Conservation (phyloP, 2,888 invertebrate genomes). For the Clostera curtula region DNA sequence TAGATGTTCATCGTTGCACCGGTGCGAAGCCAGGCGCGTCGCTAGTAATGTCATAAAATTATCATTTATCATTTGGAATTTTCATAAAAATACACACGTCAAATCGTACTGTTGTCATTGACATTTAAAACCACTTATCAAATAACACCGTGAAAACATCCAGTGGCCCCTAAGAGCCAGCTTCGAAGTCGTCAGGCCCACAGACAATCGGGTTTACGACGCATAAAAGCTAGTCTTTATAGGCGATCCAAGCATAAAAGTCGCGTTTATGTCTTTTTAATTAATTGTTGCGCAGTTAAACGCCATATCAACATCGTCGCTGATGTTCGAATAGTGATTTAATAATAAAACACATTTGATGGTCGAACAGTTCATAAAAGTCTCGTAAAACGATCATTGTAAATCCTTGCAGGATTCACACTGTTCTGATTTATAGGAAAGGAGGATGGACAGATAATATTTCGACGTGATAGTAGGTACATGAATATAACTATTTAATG, state of each 20-base stretch:
- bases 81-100: no score
- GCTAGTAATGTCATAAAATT: no score
- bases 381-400: conserved; percentile 47
- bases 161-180: conserved; percentile 33
- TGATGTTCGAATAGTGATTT: conserved; percentile 63
- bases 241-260: conserved; percentile 70
- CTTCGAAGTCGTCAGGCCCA: conserved; percentile 55
- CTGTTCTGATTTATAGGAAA: conserved; percentile 26
- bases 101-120: no score
- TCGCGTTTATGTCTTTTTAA: conserved; percentile 73
- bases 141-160: no score
- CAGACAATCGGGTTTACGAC: conserved; percentile 74
- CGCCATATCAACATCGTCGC: conserved; percentile 64
- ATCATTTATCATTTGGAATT: no score
- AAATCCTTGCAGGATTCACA: conserved; percentile 32
- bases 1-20: no score
- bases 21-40: no score
- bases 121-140: no score
- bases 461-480: no score
- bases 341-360: conserved; percentile 63
- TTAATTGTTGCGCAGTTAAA: conserved; percentile 71
- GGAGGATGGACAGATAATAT: no score
- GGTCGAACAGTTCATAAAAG: conserved; percentile 57
- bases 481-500: no score
- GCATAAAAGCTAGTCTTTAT: conserved; percentile 76